phyloP scores from a whole-genome alignment of 2,797 vertebrate species.

The Knipowitschia caucasica region DNA sequence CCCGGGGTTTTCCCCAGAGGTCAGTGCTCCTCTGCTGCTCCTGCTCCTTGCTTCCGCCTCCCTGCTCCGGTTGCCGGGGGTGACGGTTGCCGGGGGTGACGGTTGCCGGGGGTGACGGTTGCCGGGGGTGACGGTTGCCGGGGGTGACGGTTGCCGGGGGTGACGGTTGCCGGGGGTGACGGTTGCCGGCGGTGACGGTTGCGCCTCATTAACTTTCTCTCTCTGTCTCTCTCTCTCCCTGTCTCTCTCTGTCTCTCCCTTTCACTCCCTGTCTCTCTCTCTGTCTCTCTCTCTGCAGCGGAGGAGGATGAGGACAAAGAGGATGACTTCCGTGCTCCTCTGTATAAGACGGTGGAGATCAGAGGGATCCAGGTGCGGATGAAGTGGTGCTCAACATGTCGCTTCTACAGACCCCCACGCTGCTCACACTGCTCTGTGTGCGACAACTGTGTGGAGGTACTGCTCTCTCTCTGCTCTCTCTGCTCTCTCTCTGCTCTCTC shows the following conservation, averaged over 20 bases:
- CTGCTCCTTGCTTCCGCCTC: neutral
- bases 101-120: too few species aligned
- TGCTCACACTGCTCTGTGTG: slow-evolving; percentile 98
- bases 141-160: too few species aligned
- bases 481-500: too few species aligned
- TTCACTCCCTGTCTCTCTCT: neutral
- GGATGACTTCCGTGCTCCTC: slow-evolving; percentile 92
- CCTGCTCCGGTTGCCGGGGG: too few species aligned
- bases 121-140: too few species aligned
- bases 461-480: slow-evolving; percentile 12
- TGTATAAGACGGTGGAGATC: slow-evolving; percentile 98
- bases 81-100: too few species aligned
- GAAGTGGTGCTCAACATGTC: slow-evolving; percentile 98
- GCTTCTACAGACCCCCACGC: slow-evolving; percentile 93
- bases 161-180: too few species aligned
- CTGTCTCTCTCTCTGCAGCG: slow-evolving; percentile 63
- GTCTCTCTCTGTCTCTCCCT: neutral
- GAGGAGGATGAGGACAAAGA: slow-evolving; percentile 98
- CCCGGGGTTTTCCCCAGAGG: slow-evolving; percentile 97
- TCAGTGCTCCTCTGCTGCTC: slow-evolving; percentile 43
- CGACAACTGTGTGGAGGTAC: slow-evolving; percentile 97
- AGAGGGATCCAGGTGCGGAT: slow-evolving; percentile 95
- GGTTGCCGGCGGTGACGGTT: too few species aligned
- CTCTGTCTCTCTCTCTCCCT: neutral
- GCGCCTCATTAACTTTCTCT: neutral